phyloP scores from a whole-genome alignment of 2,113 vertebrate species.

The Psilopsiagon aymara region DNA sequence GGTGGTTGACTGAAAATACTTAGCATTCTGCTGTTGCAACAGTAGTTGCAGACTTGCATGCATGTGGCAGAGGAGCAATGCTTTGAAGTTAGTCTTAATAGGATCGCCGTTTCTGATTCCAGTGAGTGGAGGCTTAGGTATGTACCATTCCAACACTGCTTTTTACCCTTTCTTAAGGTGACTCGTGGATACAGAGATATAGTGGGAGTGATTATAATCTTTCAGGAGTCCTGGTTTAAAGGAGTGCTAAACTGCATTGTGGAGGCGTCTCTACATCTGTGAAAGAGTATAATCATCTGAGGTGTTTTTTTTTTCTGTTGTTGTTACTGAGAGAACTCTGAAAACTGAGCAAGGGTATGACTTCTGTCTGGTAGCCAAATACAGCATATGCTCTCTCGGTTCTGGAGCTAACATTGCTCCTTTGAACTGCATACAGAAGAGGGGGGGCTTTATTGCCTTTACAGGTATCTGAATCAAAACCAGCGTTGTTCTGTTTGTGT shows the following conservation, averaged over 20 bases:
- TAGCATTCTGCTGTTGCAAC: neutral
- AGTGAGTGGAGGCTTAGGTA: neutral
- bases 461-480: neutral
- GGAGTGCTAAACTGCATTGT: neutral
- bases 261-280: neutral
- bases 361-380: neutral
- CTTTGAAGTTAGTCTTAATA: neutral
- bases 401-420: neutral
- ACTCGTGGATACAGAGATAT: rapidly evolving
- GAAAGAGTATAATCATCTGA: neutral
- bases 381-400: neutral
- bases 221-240: neutral
- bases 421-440: neutral
- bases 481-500: neutral
- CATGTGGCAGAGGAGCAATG: neutral
- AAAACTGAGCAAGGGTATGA: neutral
- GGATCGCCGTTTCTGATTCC: neutral
- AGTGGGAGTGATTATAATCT: too few species aligned
- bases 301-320: neutral
- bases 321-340: neutral
- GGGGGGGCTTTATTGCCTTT: neutral
- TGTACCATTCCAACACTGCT: neutral
- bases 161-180: neutral
- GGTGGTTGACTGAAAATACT: neutral
- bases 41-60: neutral